phyloP scores from a whole-genome alignment of 2,797 vertebrate species.

The Paguma larvata region DNA sequence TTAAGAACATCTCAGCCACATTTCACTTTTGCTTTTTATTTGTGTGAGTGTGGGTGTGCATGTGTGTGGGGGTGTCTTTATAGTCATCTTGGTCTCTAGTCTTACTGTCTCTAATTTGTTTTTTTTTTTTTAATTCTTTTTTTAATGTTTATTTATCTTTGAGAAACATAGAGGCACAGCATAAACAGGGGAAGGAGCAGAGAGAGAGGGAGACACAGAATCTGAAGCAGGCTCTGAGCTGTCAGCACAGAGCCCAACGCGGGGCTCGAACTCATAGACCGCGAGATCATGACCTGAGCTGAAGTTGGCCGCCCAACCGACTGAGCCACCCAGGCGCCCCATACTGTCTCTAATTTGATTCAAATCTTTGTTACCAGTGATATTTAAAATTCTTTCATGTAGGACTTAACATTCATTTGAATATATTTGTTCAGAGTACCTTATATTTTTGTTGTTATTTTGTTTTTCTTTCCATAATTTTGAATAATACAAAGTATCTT shows the following conservation, averaged over 20 bases:
- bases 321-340: no score
- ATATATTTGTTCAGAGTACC: background rate
- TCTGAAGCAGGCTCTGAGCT: no score
- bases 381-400: background rate
- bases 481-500: background rate
- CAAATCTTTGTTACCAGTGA: background rate
- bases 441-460: background rate
- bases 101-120: background rate
- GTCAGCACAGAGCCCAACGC: no score
- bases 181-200: no score
- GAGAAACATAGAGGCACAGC: no score
- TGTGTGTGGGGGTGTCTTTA: background rate
- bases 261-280: no score
- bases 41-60: background rate
- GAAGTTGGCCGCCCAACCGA: no score
- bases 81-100: background rate
- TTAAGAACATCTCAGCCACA: background rate
- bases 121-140: no score
- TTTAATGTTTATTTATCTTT: no score
- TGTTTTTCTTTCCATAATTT: background rate
- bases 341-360: background rate
- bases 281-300: no score
- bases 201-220: no score
- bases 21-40: background rate
- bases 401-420: background rate